These are phyloP conservation scores for Sinocyclocheilus grahami DNA, from an alignment of 2,113 vertebrate genomes.

Conservation along the genomic window DNA sequence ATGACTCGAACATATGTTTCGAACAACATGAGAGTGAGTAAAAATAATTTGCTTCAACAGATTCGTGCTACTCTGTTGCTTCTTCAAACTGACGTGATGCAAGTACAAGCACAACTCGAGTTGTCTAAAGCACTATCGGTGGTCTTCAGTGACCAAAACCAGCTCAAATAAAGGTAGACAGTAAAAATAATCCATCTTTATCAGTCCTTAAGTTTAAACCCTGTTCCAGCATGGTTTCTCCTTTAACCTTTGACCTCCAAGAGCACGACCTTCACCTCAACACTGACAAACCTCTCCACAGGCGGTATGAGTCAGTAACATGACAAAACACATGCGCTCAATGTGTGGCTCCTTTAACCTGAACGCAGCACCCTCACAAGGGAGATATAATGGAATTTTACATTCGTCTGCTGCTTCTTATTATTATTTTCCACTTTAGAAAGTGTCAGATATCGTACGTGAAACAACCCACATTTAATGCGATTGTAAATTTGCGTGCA, in stretches of 20 bases:
- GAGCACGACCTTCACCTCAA: conserved; percentile 36
- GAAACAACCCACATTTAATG: background rate
- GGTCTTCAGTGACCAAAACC: conserved; percentile 6
- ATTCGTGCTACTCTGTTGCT: background rate
- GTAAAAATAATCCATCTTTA: background rate
- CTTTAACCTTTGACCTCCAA: conserved; percentile 20
- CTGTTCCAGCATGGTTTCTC: conserved; percentile 1
- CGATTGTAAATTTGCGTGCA: background rate
- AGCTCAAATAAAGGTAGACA: background rate
- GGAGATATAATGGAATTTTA: background rate
- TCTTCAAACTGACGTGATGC: no score
- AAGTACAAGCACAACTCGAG: background rate
- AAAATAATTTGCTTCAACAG: background rate
- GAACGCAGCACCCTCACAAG: background rate
- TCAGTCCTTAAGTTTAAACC: conserved; percentile 16
- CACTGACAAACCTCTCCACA: conserved; percentile 27
- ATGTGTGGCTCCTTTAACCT: background rate
- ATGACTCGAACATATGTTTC: no score
- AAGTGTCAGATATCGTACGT: background rate
- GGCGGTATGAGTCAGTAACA: conserved; percentile 13
- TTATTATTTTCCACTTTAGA: conserved; percentile 19
- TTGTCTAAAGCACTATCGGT: background rate
- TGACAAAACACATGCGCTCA: conserved; percentile 38
- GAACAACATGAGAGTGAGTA: no score
- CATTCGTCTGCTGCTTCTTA: background rate